These are phyloP conservation scores for Tenebrio molitor DNA, from an alignment of 1,140 invertebrate species.

Conservation along the genomic window DNA sequence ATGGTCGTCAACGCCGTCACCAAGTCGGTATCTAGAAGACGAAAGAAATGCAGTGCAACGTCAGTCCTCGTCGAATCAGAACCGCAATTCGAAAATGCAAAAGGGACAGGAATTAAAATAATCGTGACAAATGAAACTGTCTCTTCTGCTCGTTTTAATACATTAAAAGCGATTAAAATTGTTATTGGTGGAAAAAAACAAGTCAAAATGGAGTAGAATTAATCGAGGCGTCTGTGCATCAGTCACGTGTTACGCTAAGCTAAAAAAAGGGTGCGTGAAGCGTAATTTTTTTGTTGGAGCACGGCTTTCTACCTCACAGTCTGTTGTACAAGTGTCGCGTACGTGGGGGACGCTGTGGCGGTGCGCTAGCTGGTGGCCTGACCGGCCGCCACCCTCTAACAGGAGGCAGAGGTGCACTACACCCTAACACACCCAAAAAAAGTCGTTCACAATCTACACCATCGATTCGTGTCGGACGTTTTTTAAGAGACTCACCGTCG, in stretches of 20 bases:
- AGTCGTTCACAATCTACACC: constrained; percentile 16
- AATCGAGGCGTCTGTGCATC: constrained; percentile 29
- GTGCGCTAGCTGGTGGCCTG: constrained; percentile 59
- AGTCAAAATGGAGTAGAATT: constrained; percentile 27
- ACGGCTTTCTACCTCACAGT: constrained; percentile 60
- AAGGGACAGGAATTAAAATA: no score
- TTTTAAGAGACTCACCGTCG: constrained; percentile 73
- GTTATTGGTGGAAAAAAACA: constrained; percentile 25
- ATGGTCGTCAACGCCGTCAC: constrained; percentile 80
- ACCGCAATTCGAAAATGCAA: background rate
- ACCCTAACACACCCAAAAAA: constrained; percentile 57
- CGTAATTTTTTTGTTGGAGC: constrained; percentile 25
- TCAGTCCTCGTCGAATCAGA: no score
- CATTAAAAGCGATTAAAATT: constrained; percentile 26
- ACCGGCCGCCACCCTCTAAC: constrained; percentile 64
- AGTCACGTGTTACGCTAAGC: constrained; percentile 31
- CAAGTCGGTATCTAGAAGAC: constrained; percentile 75
- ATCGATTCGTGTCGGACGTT: background rate
- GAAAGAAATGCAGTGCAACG: no score
- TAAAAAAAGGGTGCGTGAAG: constrained; percentile 31
- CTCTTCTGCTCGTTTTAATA: background rate
- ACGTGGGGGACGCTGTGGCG: constrained; percentile 64
- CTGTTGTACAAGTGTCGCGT: constrained; percentile 63
- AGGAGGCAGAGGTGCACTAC: constrained; percentile 56
- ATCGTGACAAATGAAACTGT: no score